A percentile compares a stretch with the other conserved stretches of the same genome.
Conservation (phyloP, 2,113 vertebrate genomes). For the Corvus cornix region DNA sequence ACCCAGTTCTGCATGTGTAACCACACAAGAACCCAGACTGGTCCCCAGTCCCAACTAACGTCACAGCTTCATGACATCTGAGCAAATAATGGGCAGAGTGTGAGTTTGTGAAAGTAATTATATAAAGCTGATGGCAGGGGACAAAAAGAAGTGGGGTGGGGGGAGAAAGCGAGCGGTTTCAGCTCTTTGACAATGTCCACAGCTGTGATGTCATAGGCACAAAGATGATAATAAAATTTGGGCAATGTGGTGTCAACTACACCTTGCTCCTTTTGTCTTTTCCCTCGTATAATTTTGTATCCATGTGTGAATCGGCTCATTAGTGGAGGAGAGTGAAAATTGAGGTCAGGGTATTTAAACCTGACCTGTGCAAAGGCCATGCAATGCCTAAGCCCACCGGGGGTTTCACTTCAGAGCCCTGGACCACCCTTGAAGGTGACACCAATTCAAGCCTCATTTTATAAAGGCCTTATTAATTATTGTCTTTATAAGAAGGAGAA, state of each 20-base stretch:
- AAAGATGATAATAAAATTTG: slow-evolving; percentile 76
- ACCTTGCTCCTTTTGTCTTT: slow-evolving; percentile 79
- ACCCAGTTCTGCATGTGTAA: slow-evolving; percentile 33
- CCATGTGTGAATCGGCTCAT: slow-evolving; percentile 89
- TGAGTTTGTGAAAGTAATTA: slow-evolving; percentile 74
- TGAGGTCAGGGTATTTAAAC: slow-evolving; percentile 98
- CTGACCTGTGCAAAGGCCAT: slow-evolving; percentile 90
- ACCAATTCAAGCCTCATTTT: slow-evolving; percentile 94
- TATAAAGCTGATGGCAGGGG: slow-evolving; percentile 62
- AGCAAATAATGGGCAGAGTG: slow-evolving; percentile 56
- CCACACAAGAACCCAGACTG: background rate
- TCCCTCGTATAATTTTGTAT: slow-evolving; percentile 76
- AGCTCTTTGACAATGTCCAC: slow-evolving; percentile 58
- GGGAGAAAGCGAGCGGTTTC: background rate
- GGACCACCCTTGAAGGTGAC: slow-evolving; percentile 92
- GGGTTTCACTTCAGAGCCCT: slow-evolving; percentile 89
- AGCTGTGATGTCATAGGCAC: slow-evolving; percentile 80
- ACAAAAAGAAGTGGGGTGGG: slow-evolving; percentile 24
- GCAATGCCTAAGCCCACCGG: slow-evolving; percentile 87
- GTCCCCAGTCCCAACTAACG: slow-evolving; percentile 27
- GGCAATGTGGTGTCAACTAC: slow-evolving; percentile 76
- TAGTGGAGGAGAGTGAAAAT: slow-evolving; percentile 95
- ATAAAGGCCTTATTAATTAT: slow-evolving; percentile 99
- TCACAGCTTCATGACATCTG: slow-evolving; percentile 43
- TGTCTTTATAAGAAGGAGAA: slow-evolving; percentile 92